Evolutionary conservation across 2,888 invertebrate genomes (phyloP).

Genomic region (Xestoiulus laeticollis): DNA sequence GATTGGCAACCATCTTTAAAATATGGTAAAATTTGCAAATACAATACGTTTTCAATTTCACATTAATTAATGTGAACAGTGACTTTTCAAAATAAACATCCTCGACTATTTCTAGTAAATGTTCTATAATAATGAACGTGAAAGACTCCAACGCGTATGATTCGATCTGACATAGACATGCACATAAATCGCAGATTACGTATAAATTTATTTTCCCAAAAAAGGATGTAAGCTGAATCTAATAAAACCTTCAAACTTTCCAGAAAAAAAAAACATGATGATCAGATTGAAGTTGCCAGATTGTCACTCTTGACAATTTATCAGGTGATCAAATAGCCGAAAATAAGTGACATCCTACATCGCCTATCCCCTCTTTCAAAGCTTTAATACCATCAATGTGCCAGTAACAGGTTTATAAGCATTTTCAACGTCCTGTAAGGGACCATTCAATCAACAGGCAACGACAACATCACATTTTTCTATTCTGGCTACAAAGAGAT

Average conservation of each 20-base stretch:
- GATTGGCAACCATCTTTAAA: neutral
- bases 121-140: neutral
- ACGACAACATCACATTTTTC: neutral
- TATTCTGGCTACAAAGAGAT: neutral
- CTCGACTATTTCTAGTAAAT: neutral
- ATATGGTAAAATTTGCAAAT: neutral
- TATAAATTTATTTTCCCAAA: conserved; percentile 8
- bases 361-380: neutral
- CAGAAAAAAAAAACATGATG: conserved; percentile 2
- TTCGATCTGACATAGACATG: neutral
- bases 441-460: conserved; percentile 34
- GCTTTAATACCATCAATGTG: conserved; percentile 24
- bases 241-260: conserved; percentile 19
- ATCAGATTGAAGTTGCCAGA: conserved; percentile 39
- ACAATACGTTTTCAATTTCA: neutral
- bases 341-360: conserved; percentile 34
- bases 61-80: neutral
- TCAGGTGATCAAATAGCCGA: conserved; percentile 41
- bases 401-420: conserved; percentile 24
- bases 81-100: neutral
- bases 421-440: conserved; percentile 31
- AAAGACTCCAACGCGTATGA: neutral
- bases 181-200: neutral
- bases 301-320: conserved; percentile 37
- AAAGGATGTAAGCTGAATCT: conserved; percentile 36